phyloP scores from a whole-genome alignment of 1,140 invertebrate genomes.

The Philotrypesis tridentata region DNA sequence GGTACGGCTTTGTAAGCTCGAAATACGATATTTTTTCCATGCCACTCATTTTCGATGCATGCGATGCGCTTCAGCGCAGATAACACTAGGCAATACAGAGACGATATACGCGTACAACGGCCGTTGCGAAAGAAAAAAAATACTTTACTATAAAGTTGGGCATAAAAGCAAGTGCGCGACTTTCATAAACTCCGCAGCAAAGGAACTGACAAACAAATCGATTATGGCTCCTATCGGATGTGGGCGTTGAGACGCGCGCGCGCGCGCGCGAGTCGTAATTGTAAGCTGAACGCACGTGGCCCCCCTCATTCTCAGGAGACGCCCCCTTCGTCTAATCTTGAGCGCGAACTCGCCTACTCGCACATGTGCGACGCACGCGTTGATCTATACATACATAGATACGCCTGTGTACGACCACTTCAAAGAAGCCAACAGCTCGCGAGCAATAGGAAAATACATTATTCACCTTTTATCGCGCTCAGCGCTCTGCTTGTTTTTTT shows the following conservation, averaged over 20 bases:
- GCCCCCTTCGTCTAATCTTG: conserved; percentile 70
- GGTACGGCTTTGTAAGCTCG: too few relatives aligned
- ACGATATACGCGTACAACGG: not conserved
- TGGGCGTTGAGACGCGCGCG: conserved; percentile 59
- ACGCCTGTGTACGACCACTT: not conserved
- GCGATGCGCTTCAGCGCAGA: too few relatives aligned
- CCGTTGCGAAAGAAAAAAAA: not conserved
- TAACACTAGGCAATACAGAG: too few relatives aligned
- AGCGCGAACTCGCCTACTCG: conserved; percentile 58
- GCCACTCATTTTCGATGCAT: not conserved
- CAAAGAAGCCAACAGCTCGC: conserved; percentile 9
- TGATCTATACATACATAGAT: conserved; percentile 27
- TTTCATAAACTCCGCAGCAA: not conserved
- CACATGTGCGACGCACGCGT: not conserved
- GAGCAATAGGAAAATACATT: conserved; percentile 41
- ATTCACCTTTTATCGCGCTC: conserved; percentile 12
- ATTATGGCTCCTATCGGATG: conserved; percentile 59
- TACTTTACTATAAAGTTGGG: too few relatives aligned
- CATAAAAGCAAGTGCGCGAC: conserved; percentile 7
- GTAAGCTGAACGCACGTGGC: conserved; percentile 70
- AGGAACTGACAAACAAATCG: conserved; percentile 42
- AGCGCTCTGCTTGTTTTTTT: not conserved
- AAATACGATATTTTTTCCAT: not conserved
- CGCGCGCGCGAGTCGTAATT: conserved; percentile 59
- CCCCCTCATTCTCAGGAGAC: conserved; percentile 63